Conservation (phyloP, 1,140 invertebrate species). For the Drosophila sucinea region DNA sequence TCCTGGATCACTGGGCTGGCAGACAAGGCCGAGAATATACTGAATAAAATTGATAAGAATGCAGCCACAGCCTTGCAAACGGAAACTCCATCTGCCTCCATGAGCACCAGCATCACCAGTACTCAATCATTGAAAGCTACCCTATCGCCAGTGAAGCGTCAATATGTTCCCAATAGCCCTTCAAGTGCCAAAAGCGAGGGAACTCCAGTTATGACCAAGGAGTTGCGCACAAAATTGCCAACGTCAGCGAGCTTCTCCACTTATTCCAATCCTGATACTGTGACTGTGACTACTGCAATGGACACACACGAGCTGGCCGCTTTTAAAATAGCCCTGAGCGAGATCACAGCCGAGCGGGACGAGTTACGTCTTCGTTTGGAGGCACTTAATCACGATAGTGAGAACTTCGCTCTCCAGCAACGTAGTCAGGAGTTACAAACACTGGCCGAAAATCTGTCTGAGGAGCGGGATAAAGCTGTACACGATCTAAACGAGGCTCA, state of each 20-base stretch:
- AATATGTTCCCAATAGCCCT: constrained; percentile 38
- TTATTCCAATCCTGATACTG: constrained; percentile 17
- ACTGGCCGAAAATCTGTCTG: constrained; percentile 73
- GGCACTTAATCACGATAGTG: constrained; percentile 50
- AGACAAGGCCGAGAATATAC: constrained; percentile 91
- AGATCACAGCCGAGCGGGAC: constrained; percentile 71
- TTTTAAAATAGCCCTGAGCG: constrained; percentile 71
- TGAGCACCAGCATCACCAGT: constrained; percentile 63
- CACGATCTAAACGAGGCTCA: constrained; percentile 58
- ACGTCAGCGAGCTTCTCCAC: constrained; percentile 50
- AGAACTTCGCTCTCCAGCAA: constrained; percentile 49
- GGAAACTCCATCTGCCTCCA: constrained; percentile 20
- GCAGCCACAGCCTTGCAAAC: constrained; percentile 87
- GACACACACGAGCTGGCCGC: constrained; percentile 69
- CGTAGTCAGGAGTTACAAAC: constrained; percentile 69
- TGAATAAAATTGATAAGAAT: constrained; percentile 93
- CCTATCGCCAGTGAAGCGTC: constrained; percentile 46
- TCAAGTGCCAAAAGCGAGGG: constrained; percentile 63
- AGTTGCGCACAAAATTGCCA: constrained; percentile 46
- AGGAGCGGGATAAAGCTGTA: constrained; percentile 82
- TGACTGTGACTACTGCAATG: constrained; percentile 15
- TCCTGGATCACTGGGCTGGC: constrained; percentile 93
- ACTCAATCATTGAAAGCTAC: constrained; percentile 61
- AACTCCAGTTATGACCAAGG: constrained; percentile 37
- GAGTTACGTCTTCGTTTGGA: constrained; percentile 67